phyloP scores from a whole-genome alignment of 2,797 vertebrate genomes.

The Coendou prehensilis region DNA sequence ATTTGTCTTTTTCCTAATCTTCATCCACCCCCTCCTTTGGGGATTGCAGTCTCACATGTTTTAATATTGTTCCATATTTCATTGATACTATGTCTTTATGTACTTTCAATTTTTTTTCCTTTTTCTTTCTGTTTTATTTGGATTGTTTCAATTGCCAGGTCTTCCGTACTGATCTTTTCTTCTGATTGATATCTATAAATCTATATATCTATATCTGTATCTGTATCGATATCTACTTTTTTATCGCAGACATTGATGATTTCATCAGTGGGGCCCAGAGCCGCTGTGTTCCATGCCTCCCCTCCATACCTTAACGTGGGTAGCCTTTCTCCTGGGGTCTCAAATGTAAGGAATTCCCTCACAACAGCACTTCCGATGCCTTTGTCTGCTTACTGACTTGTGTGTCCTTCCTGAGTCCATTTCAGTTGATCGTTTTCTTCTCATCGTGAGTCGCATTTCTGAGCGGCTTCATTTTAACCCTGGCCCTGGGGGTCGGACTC shows the following conservation, averaged over 20 bases:
- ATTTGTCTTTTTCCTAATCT: neutral
- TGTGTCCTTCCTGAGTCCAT: neutral
- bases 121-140: neutral
- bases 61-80: neutral
- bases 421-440: conserved; percentile 15
- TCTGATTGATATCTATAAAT: neutral
- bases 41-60: neutral
- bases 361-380: neutral
- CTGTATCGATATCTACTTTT: neutral
- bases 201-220: neutral
- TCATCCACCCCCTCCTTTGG: neutral
- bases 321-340: neutral
- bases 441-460: neutral
- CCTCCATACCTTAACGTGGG: neutral
- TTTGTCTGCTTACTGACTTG: neutral
- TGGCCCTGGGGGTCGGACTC: neutral
- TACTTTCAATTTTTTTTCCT: neutral
- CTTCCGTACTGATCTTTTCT: conserved; percentile 8
- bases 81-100: neutral
- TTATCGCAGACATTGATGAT: neutral
- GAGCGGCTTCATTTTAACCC: neutral
- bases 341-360: neutral
- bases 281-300: neutral
- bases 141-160: neutral
- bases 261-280: neutral